Evolutionary conservation across 2,113 vertebrate genomes (phyloP).

Genomic region (Syrrhaptes paradoxus): DNA sequence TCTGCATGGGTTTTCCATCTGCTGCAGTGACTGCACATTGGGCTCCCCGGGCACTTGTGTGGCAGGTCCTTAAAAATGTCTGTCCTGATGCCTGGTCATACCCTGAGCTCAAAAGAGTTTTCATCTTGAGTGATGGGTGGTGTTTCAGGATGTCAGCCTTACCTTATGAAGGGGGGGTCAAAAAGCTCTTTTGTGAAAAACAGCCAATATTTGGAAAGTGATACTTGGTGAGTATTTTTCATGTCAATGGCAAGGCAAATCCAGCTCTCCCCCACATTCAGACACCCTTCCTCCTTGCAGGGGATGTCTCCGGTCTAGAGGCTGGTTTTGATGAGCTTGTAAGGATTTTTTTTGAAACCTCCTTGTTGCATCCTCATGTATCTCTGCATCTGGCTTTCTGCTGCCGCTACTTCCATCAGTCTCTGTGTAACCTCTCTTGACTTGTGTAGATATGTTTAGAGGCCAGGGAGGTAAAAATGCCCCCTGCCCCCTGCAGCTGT

Average conservation of each 20-base stretch:
- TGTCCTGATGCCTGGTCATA: not conserved
- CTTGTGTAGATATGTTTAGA: not conserved
- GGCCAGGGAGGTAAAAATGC: not conserved
- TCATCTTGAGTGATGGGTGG: not conserved
- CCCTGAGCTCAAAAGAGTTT: not conserved
- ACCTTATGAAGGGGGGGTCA: not conserved
- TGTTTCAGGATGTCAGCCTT: not conserved
- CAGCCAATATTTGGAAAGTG: not conserved
- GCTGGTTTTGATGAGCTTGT: not conserved
- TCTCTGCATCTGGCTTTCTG: not conserved
- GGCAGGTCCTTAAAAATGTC: not conserved
- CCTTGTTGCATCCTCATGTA: not conserved
- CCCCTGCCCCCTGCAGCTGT: not conserved
- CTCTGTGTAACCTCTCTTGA: slow-evolving; percentile 6
- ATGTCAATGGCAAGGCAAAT: not conserved
- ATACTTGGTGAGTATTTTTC: not conserved
- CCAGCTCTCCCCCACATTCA: not conserved
- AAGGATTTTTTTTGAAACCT: not conserved
- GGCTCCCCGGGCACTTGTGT: not conserved
- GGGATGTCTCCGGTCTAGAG: not conserved
- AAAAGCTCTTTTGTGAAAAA: not conserved
- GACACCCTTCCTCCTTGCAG: not conserved
- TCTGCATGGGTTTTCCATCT: not conserved
- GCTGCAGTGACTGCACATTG: not conserved
- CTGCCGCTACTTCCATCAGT: not conserved